phyloP scores from a whole-genome alignment of 2,113 vertebrate genomes.

The Tor tambroides region DNA sequence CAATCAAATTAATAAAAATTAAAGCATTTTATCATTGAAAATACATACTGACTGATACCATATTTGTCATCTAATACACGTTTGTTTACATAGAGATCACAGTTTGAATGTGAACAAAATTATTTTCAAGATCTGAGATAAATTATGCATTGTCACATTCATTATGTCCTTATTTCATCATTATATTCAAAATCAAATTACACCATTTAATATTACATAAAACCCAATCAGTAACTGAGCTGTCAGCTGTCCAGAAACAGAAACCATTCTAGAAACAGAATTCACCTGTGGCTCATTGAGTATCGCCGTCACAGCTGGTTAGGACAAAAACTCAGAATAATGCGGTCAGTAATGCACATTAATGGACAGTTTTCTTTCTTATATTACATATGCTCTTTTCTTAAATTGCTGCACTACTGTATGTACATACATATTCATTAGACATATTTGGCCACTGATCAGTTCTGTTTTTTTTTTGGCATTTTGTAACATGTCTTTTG shows the following conservation, averaged over 20 bases:
- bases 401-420: background rate
- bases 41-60: no score
- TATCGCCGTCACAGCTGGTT: background rate
- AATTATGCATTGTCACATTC: background rate
- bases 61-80: no score
- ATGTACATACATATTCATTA: background rate
- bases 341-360: background rate
- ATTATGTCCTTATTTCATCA: background rate
- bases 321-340: background rate
- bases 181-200: background rate
- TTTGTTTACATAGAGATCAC: background rate
- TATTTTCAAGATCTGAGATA: background rate
- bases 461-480: background rate
- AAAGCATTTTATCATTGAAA: no score
- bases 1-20: no score
- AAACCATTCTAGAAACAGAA: background rate
- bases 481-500: background rate
- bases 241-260: background rate
- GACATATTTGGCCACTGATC: background rate
- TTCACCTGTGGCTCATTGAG: no score
- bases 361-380: background rate
- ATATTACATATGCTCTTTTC: background rate
- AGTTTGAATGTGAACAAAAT: background rate
- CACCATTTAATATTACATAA: background rate
- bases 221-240: background rate